A percentile compares a stretch with the other conserved stretches of the same genome.
These are phyloP conservation scores for Bombus haemorrhoidalis DNA, from an alignment of 1,140 invertebrate genomes.

Conservation along the genomic window DNA sequence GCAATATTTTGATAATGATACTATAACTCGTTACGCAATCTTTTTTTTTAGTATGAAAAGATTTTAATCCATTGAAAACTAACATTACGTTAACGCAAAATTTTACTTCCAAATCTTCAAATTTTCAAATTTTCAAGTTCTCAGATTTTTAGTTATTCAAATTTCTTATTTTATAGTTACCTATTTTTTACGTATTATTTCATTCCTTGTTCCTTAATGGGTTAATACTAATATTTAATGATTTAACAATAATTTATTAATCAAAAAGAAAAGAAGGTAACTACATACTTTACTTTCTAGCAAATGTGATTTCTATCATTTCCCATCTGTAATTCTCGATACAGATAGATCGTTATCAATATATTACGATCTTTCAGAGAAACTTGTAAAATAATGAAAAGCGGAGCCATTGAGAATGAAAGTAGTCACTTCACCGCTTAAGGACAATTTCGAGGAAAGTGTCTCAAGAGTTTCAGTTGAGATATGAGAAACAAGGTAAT, in stretches of 20 bases:
- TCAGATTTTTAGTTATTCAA: too few relatives aligned
- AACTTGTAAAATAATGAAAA: constrained; percentile 11
- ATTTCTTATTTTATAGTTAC: too few relatives aligned
- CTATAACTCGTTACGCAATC: not conserved
- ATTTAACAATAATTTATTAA: not conserved
- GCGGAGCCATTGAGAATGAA: not conserved
- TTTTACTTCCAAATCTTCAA: too few relatives aligned
- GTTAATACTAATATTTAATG: not conserved
- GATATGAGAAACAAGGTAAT: constrained; percentile 15
- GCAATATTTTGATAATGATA: too few relatives aligned
- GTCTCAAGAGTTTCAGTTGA: not conserved
- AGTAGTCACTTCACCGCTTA: not conserved
- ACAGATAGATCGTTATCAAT: not conserved
- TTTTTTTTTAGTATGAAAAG: not conserved
- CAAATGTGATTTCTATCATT: not conserved
- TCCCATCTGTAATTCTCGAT: not conserved
- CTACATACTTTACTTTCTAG: not conserved
- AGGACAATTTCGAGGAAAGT: not conserved
- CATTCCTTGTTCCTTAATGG: not conserved
- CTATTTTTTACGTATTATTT: not conserved
- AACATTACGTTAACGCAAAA: too few relatives aligned
- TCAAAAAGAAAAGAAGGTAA: not conserved
- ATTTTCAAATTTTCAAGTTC: too few relatives aligned
- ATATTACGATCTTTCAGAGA: not conserved
- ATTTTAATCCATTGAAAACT: not conserved